Base-by-base conservation (phyloP, 2,113 vertebrate species). In the Syngnathus typhle region DNA sequence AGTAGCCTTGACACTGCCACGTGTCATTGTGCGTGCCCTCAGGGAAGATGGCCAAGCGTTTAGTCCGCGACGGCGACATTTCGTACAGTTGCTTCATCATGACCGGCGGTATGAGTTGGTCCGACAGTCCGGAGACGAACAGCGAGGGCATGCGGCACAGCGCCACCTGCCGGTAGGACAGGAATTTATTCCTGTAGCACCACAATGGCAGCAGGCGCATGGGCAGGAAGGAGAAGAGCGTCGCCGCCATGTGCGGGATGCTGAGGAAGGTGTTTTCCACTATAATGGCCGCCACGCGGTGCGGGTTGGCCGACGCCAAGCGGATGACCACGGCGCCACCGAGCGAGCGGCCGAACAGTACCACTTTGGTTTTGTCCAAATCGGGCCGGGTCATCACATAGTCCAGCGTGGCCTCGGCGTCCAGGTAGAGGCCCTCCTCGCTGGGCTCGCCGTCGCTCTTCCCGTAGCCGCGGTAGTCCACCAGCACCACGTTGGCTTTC, bases 31-130 rank as follows among this genome's bases (percentile, higher is more conserved):
- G 98, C 12, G 97, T 99, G 59, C 97, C 97, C 59, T 99, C 97
- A 8, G 95, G 95, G 85, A 99, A 99, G 79, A 98, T 96, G 1
- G 93, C 96, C 74, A 99, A 77, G 79, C 95, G 93, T 84, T 98
- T 99, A 96, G 96, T 98, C 95, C 95, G 95, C 47, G 98, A 90
- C 0, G 96, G 95, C 21, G 96, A 98, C 70, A 98, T 87, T 84
- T 99, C 98, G 12, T 97, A 99, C 32, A 99, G 95, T 81, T 98
- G 96, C 71, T 98, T 98, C 98, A 99, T 99, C 98, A 99, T 99
- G 49, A 98, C 93, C 3, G 98, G 96, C 0, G 98, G 98, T 79
- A 99, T 98, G 82, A 99, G 91, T 81, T 98, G 96, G 90, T 99
- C 98, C 9, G 96, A 97, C 69, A 99, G 90, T 71, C 98, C 96